Conservation (phyloP, 2,113 vertebrate genomes). For the Lathamus discolor region DNA sequence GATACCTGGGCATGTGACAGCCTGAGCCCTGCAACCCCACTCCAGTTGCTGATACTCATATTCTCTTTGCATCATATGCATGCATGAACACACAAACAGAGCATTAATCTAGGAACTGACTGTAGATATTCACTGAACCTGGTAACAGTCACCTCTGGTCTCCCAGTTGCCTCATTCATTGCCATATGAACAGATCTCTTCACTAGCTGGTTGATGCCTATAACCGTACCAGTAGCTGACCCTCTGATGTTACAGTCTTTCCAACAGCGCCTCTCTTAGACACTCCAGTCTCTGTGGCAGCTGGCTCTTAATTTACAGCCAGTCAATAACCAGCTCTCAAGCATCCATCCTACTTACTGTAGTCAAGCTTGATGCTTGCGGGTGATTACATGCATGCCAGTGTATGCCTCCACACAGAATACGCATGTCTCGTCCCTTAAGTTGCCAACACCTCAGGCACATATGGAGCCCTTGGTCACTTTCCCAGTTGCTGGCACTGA, state of each 20-base stretch:
- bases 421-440: not conserved
- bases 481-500: not conserved
- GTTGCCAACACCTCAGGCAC: fast-evolving
- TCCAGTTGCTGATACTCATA: not conserved
- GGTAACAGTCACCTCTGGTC: not conserved
- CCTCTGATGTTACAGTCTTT: not conserved
- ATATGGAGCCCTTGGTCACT: not conserved
- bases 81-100: fast-evolving
- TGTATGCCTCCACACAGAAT: not conserved
- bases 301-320: not conserved
- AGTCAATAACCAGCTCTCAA: not conserved
- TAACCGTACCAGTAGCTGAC: not conserved
- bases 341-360: not conserved
- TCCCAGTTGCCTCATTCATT: not conserved
- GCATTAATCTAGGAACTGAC: not conserved
- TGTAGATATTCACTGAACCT: not conserved
- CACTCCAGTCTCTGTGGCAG: not conserved
- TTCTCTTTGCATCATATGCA: not conserved
- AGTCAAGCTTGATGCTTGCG: not conserved
- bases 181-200: not conserved
- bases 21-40: not conserved
- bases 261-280: not conserved
- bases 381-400: not conserved
- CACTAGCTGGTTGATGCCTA: not conserved
- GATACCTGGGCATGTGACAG: not conserved